A percentile compares a stretch with the other conserved stretches of the same genome.
These are phyloP conservation scores for Pardosa pseudoannulata DNA, from an alignment of 2,888 invertebrate species.

Conservation along the genomic window DNA sequence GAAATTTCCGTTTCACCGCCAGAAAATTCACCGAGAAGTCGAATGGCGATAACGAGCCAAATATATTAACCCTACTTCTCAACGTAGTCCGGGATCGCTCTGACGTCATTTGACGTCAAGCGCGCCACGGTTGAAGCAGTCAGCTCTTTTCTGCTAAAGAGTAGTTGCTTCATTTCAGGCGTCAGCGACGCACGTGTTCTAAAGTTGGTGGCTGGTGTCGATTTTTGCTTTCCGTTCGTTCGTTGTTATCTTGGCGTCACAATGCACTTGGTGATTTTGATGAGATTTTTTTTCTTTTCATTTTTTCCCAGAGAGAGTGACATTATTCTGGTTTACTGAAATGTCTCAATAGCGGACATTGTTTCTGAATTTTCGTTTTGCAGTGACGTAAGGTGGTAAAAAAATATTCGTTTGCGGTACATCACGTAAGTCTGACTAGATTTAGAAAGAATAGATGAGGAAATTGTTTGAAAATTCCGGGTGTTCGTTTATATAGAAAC, in stretches of 20 bases:
- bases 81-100: constrained; percentile 52
- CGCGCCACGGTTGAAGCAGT: constrained; percentile 74
- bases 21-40: not conserved
- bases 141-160: constrained; percentile 24
- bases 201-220: not conserved
- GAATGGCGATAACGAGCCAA: constrained; percentile 1
- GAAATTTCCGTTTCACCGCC: not conserved
- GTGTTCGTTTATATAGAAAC: no score
- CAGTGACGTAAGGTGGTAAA: not conserved
- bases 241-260: constrained; percentile 14
- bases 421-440: no score
- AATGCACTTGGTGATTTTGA: not conserved
- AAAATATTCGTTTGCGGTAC: not conserved
- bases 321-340: not conserved
- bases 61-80: not conserved
- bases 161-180: constrained; percentile 12
- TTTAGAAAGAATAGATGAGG: no score
- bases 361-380: not conserved
- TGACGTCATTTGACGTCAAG: constrained; percentile 65
- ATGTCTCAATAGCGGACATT: not conserved
- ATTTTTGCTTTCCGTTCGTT: not conserved
- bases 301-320: not conserved
- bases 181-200: constrained; percentile 3
- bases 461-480: no score
- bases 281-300: not conserved